These are phyloP conservation scores for Tinamus major DNA, from an alignment of 2,797 vertebrate species.

Conservation along the genomic window DNA sequence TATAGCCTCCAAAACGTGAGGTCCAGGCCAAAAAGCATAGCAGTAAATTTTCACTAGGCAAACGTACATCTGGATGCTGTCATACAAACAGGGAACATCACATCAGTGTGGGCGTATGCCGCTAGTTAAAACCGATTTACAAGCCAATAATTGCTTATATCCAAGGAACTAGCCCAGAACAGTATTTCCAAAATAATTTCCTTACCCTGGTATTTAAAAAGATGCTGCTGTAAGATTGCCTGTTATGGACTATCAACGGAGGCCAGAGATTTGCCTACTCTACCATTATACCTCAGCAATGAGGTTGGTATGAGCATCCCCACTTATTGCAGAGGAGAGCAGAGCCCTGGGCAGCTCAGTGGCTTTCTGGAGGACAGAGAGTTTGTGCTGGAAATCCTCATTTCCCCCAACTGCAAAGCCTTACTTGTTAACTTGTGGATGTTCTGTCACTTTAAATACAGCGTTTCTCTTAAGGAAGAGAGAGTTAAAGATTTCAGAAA, in stretches of 20 bases:
- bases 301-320: not conserved
- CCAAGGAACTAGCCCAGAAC: not conserved
- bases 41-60: not conserved
- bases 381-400: not conserved
- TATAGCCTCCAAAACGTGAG: not conserved
- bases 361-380: not conserved
- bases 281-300: not conserved
- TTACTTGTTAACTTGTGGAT: not conserved
- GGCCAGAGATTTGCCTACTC: not conserved
- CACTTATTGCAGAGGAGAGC: not conserved
- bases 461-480: not conserved
- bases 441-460: not conserved
- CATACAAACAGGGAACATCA: not conserved
- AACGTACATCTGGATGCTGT: not conserved
- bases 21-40: not conserved
- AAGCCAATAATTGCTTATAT: not conserved
- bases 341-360: not conserved
- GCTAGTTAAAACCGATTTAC: not conserved
- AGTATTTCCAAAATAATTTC: not conserved
- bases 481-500: conserved; percentile 26
- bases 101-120: not conserved
- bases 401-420: not conserved
- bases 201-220: not conserved
- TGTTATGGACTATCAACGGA: not conserved
- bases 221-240: rapidly evolving